phyloP scores from a whole-genome alignment of 2,888 invertebrate genomes.

The Vanessa cardui region DNA sequence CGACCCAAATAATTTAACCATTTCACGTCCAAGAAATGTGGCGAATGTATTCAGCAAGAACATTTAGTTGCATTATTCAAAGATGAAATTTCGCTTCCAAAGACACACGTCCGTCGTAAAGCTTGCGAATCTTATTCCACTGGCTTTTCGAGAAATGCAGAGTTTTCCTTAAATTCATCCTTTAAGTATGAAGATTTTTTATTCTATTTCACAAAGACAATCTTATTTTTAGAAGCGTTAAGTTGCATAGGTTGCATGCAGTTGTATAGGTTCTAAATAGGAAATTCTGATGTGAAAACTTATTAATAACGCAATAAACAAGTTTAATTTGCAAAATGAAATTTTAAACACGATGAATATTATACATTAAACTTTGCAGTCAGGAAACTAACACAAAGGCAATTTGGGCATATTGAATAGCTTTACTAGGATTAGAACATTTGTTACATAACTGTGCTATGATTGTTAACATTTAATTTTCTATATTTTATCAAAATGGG shows the following conservation, averaged over 20 bases:
- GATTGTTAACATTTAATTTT: conserved; percentile 1
- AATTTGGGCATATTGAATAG: not conserved
- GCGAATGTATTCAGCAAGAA: conserved; percentile 5
- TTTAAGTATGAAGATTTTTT: too few species aligned
- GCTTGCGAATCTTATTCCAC: conserved; percentile 1
- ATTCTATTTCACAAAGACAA: not conserved
- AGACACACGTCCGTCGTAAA: conserved; percentile 3
- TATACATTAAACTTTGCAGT: not conserved
- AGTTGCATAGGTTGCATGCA: too few species aligned
- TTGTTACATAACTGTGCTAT: not conserved
- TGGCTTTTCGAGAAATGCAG: not conserved
- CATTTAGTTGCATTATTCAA: not conserved
- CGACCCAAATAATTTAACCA: not conserved
- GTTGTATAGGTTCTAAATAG: too few species aligned
- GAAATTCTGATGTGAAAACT: too few species aligned
- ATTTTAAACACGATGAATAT: too few species aligned
- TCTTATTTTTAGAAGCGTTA: not conserved
- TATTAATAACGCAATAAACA: too few species aligned
- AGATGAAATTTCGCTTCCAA: conserved; percentile 2
- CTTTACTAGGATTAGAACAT: not conserved
- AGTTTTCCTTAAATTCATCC: conserved; percentile 1
- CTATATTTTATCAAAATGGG: not conserved
- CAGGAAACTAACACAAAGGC: not conserved
- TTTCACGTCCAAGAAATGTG: not conserved
- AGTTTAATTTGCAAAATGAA: too few species aligned